These are phyloP conservation scores for Dreissena rostriformis DNA, from an alignment of 1,140 invertebrate genomes.

Conservation along the genomic window DNA sequence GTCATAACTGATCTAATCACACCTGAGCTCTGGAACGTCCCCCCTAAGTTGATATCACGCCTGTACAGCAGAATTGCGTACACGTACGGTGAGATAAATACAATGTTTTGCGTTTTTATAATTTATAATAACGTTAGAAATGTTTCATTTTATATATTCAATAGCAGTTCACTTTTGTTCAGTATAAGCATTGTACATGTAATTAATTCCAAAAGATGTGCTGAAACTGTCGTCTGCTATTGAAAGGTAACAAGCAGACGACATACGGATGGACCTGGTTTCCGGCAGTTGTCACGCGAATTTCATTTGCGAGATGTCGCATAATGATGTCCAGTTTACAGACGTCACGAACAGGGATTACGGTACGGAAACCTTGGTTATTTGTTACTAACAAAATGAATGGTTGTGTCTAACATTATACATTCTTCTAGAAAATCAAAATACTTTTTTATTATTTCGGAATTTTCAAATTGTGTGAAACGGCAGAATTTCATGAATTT, in stretches of 20 bases:
- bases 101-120: no score
- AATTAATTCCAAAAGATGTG: neutral
- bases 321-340: constrained; percentile 4
- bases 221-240: neutral
- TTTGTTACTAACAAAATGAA: neutral
- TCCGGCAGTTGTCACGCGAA: constrained; percentile 37
- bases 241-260: neutral
- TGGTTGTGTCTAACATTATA: neutral
- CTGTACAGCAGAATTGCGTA: constrained; percentile 35
- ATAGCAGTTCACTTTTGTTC: no score
- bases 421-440: neutral
- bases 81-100: neutral
- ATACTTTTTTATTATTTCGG: no score
- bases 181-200: neutral
- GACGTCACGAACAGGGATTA: constrained; percentile 22
- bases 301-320: constrained; percentile 37
- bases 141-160: no score
- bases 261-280: constrained; percentile 40
- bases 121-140: no score
- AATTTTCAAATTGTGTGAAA: no score
- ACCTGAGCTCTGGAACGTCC: constrained; percentile 7
- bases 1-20: neutral
- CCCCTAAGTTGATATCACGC: neutral
- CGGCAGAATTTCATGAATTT: no score
- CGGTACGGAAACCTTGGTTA: constrained; percentile 13